Percentiles rank a stretch among this genome's conserved stretches.
These are phyloP conservation scores for Carcharodon carcharias DNA, from an alignment of 2,797 vertebrate genomes.

Conservation along the genomic window DNA sequence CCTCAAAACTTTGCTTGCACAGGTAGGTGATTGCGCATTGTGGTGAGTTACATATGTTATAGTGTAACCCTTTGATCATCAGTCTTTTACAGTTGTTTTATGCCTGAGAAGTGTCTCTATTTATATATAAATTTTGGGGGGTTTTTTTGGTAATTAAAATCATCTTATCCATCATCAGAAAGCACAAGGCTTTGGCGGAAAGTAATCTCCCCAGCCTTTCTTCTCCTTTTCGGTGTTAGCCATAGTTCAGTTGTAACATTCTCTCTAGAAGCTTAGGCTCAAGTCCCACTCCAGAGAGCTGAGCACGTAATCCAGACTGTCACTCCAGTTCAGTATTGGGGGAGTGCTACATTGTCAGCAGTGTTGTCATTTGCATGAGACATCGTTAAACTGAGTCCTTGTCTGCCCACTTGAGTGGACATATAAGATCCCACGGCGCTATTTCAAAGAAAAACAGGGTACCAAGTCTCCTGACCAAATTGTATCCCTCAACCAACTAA, in stretches of 20 bases:
- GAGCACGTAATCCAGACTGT: not conserved
- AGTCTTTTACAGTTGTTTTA: not conserved
- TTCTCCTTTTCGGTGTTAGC: not conserved
- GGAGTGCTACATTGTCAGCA: not conserved
- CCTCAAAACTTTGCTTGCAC: conserved; percentile 79
- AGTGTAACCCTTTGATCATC: not conserved
- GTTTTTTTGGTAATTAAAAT: not conserved
- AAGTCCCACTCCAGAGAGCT: not conserved
- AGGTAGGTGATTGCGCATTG: conserved; percentile 59
- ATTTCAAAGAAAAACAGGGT: not conserved
- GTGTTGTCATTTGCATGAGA: not conserved
- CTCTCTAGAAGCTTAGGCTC: not conserved
- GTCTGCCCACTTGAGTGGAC: not conserved
- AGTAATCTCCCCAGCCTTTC: not conserved
- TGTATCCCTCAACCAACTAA: not conserved
- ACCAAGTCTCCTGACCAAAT: not conserved
- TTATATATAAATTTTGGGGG: not conserved
- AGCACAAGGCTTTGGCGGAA: not conserved
- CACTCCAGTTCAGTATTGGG: not conserved
- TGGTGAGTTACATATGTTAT: not conserved
- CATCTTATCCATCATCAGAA: not conserved
- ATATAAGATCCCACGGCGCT: not conserved
- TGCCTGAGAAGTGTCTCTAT: not conserved
- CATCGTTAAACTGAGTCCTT: not conserved
- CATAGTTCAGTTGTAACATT: not conserved